Base-by-base conservation (phyloP, 2,888 invertebrate genomes). In the Hydrotaea diabolus region DNA sequence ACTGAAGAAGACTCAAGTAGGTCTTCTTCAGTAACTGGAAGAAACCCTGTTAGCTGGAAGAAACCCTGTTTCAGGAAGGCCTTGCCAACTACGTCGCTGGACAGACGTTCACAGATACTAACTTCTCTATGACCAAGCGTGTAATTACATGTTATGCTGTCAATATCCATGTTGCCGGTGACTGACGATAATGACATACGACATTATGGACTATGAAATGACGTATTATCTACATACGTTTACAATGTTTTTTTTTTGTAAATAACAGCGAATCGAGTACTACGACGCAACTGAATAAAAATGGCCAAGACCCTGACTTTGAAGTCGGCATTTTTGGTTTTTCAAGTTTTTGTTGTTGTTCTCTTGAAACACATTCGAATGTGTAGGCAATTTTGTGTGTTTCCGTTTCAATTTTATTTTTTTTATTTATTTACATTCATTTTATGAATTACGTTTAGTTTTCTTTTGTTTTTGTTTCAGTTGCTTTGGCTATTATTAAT, bases 261-360 rank as follows among this genome's bases (percentile, higher is more conserved):
- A 53, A 53, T 19, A 53, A 53, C n/a, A n/a, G n/a, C n/a, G n/a
- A n/a, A n/a, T n/a, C n/a, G n/a, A n/a, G n/a, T n/a, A 31, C 62
- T 57, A 57, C 57, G 57, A n/a, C n/a, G n/a, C n/a, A 31, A 31
- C 31, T 4, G 31, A 31, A 31, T 57, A 59, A 59, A 59, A 59
- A 59, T 64, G 64, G 36, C 64, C 64, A 64, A 64, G 64, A 64
- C 64, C 64, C 17, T 64, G 64, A 64, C 17, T 17, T 64, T 36
- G 17, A 5, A 64, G 36, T 17, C 36, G 26, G 9, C 15, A 7
- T 64, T 64, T 15, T 31, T n/a, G 49, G 49, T 13, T 13, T 13
- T 49, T 49, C n/a, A n/a, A n/a, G n/a, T n/a, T 31, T 31, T 31
- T 31, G 7, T 31, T 4, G 31, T 7, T 31, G 2, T 31, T 31